A percentile compares a stretch with the other conserved stretches of the same genome.
Conservation (phyloP, 2,113 vertebrate species). For the Coptodon rendalli region DNA sequence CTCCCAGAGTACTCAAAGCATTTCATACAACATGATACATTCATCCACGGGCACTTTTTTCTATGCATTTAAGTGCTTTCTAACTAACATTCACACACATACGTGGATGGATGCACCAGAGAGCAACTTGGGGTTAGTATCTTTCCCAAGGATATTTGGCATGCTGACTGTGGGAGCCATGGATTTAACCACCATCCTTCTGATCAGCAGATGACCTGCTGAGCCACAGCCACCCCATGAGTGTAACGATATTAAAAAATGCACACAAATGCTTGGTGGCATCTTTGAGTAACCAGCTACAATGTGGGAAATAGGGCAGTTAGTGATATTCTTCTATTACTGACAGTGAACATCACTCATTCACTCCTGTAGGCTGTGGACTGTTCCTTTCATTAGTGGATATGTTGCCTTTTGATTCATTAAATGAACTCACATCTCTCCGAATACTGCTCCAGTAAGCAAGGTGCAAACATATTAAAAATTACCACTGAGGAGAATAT, state of each 20-base stretch:
- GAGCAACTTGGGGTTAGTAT: not conserved
- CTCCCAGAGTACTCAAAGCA: not conserved
- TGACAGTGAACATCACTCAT: not conserved
- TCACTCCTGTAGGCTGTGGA: not conserved
- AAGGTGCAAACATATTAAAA: constrained; percentile 58
- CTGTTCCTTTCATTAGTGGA: not conserved
- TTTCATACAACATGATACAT: not conserved
- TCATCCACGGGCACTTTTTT: not conserved
- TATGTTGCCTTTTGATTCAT: constrained; percentile 30
- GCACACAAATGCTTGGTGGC: not conserved
- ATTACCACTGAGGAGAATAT: not conserved
- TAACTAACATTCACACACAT: not conserved
- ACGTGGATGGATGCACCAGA: not conserved
- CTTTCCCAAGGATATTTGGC: not conserved
- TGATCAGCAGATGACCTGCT: not conserved
- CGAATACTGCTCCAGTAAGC: constrained; percentile 21
- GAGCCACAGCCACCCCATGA: not conserved
- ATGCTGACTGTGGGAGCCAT: not conserved
- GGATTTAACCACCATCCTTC: not conserved
- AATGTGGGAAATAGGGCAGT: not conserved
- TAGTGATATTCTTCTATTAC: not conserved
- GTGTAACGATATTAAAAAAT: not conserved
- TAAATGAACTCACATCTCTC: constrained; percentile 11
- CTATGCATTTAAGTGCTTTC: not conserved
- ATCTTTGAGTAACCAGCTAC: not conserved